A percentile compares a stretch with the other conserved stretches of the same genome.
phyloP scores from a whole-genome alignment of 2,888 invertebrate genomes.

The Drosophila ezoana region DNA sequence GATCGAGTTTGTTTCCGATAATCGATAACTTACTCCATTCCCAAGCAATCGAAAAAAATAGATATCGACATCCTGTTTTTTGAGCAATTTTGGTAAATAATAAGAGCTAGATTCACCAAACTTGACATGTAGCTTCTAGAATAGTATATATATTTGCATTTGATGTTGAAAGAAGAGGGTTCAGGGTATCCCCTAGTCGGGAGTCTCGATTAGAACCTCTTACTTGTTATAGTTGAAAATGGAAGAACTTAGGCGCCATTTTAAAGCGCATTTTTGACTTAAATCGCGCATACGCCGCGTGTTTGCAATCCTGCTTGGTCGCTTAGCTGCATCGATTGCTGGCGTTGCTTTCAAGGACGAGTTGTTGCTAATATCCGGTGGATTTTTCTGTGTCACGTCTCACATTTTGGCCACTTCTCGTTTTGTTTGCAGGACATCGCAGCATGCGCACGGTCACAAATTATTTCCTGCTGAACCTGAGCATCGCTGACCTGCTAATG shows the following conservation, averaged over 20 bases:
- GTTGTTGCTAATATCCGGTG: conserved; percentile 42
- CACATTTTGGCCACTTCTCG: conserved; percentile 14
- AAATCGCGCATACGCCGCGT: conserved; percentile 40
- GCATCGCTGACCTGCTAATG: conserved; percentile 94
- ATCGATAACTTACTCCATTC: no score
- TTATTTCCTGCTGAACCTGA: conserved; percentile 95
- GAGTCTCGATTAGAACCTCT: no score
- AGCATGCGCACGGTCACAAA: conserved; percentile 96
- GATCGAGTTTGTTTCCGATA: no score
- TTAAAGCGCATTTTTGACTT: conserved; percentile 6
- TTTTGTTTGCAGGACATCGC: conserved; percentile 88
- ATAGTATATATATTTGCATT: no score
- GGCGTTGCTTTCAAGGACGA: conserved; percentile 13
- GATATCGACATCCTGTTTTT: no score
- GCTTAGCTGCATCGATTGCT: conserved; percentile 5
- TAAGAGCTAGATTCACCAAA: no score
- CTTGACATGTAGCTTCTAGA: no score
- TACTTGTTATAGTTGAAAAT: conserved; percentile 7
- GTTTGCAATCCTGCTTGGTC: conserved; percentile 3
- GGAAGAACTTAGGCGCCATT: conserved; percentile 8
- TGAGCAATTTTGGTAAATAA: no score
- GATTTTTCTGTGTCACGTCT: conserved; percentile 46
- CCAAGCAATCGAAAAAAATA: no score
- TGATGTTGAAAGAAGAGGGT: no score
- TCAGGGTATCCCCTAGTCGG: no score